Base-by-base conservation (phyloP, 2,888 invertebrate genomes). In the Lamellibrachia columna region DNA sequence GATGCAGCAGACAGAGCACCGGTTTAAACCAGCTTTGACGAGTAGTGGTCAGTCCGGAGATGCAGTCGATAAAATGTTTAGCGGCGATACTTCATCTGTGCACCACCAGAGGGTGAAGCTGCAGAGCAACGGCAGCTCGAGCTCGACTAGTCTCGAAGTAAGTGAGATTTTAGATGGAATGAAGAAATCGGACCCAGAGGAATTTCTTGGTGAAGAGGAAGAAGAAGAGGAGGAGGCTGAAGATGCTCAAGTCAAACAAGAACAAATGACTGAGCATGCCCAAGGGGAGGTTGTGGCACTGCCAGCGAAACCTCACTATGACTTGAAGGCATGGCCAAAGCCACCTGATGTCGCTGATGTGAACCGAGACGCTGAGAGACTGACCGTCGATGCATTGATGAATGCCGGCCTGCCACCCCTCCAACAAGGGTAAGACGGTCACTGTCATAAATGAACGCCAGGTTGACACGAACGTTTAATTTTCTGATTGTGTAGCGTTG, bases 111-210 rank as follows among this genome's bases (percentile, higher is more conserved):
- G 91, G 93, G 90, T 75, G 8, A 92, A 90, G 22, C 92, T 93
- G 53, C 92, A 93, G 60, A 93, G 94, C 92, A 98, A 98, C n/a
- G 98, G 98, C 22, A 98, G 98, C 93, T 98, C 94, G 7, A 94
- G 94, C 91, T 94, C 95, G 6, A 93, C 98, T 7, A 98, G 98
- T 95, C 97, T 98, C 52, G 98, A 99, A 97, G 98, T 98, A 52
- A 98, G 98, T 96, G 98, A 98, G 97, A 98, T 98, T 94, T 97
- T 98, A 15, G 94, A 93, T 40, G 93, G 93, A n/a, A 94, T 94
- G 92, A 92, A 94, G 92, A 90, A 93, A 93, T 53, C 94, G 93
- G 94, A 93, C 93, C 52, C 93, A 92, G 90, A 94, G 92, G 40
- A 93, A 93, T 92, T 94, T 91, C 92, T 93, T 91, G 93, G 94